Base-by-base conservation (phyloP, 2,888 invertebrate species). In the Clivina fossor region DNA sequence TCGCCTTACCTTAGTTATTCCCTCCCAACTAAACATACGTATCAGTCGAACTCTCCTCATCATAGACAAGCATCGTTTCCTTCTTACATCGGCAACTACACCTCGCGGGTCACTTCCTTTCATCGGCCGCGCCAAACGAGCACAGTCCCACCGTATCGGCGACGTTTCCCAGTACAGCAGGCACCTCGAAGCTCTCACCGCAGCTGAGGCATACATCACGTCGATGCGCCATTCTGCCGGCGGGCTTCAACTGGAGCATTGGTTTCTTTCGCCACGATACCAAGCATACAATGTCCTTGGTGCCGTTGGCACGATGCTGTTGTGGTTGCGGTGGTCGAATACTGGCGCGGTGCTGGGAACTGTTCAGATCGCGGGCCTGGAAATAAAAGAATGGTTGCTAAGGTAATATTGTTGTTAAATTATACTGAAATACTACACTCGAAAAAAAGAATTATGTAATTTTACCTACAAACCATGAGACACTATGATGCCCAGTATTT, bases 251-350 rank as follows among this genome's bases (percentile, higher is more conserved):
- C 5, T 4, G 9, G 13, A 30, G 4, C 13, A 19, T 20, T 2
- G 63, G 58, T 44, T 67, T 69, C 59, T 66, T 69, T 16, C 41
- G 30, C 69, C 69, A 70, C 2, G 69, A 69, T 1, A 71, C 70
- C 15, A 67, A 60, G 55, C 69, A 69, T 2, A 69, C 65, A 4
- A 69, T 66, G 46, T 69, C 67, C 35, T 60, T 65, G n/a, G n/a
- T n/a, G n/a, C n/a, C n/a, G n/a, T n/a, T n/a, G n/a, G n/a, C n/a
- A 37, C 58, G 60, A 13, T 62, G 59, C 19, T 58, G 58, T n/a
- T n/a, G n/a, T 4, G 59, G 33, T 4, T 30, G 33, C 2, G 37
- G 61, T 73, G 4, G 72, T 68, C 28, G 73, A 63, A 35, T 35
- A 32, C 61, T 63, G 33, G 59, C 57, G n/a, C 56, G 50, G 4